These are phyloP conservation scores for Lycaena phlaeas DNA, from an alignment of 2,888 invertebrate genomes.

Conservation along the genomic window DNA sequence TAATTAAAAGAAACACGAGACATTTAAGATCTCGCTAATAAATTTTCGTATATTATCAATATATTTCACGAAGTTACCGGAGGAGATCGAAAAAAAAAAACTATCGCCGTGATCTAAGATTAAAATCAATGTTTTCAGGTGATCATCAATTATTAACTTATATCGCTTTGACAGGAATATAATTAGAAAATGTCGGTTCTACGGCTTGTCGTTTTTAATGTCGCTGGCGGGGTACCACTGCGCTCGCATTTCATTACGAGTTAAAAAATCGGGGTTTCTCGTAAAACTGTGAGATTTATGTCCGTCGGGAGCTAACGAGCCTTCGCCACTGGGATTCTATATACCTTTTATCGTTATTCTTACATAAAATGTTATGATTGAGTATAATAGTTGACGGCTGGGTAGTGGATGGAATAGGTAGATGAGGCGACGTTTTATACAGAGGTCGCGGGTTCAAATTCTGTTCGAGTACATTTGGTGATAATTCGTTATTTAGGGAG, in stretches of 20 bases:
- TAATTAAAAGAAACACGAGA: conserved; percentile 7
- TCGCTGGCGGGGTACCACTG: conserved; percentile 69
- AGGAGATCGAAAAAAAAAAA: not conserved
- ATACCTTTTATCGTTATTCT: conserved; percentile 1
- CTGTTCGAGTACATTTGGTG: too few relatives aligned
- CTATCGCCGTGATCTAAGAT: conserved; percentile 35
- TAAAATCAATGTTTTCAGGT: conserved; percentile 49
- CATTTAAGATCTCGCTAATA: too few relatives aligned
- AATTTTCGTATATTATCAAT: too few relatives aligned
- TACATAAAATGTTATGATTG: conserved; percentile 2
- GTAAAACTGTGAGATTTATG: conserved; percentile 70
- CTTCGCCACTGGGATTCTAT: conserved; percentile 32
- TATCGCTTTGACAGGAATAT: conserved; percentile 70
- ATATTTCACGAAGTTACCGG: too few relatives aligned
- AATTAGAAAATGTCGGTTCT: conserved; percentile 69
- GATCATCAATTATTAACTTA: conserved; percentile 68
- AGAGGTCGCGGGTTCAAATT: too few relatives aligned
- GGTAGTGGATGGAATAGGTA: too few relatives aligned
- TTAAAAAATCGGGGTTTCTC: conserved; percentile 66
- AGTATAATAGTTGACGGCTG: not conserved
- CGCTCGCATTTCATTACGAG: conserved; percentile 69
- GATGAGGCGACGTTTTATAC: too few relatives aligned
- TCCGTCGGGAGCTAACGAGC: conserved; percentile 64
- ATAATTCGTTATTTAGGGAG: too few relatives aligned
- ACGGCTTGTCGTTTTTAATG: conserved; percentile 69